These are phyloP conservation scores for Plumapathes pennacea DNA, from an alignment of 92 coral and sea anemone species.

Conservation along the genomic window DNA sequence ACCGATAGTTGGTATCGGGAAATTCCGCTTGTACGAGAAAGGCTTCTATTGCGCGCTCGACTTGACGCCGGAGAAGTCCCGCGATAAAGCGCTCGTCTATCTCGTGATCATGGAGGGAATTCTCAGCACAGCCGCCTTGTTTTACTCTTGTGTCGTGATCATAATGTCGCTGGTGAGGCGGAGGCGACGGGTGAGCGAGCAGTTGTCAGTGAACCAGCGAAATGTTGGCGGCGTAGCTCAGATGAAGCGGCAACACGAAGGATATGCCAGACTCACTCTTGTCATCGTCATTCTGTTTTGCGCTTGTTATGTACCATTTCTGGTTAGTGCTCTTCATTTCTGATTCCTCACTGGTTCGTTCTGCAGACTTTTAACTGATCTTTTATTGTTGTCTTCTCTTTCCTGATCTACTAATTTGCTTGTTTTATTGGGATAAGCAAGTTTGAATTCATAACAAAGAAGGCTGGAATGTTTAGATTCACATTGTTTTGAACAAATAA, in stretches of 20 bases:
- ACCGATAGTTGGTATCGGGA: slow-evolving; percentile 71
- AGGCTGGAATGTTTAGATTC: no score
- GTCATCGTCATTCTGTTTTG: slow-evolving; percentile 76
- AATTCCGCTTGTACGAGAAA: slow-evolving; percentile 57
- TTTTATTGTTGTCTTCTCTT: no score
- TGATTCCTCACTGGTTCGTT: neutral
- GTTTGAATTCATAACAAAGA: no score
- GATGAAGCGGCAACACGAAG: slow-evolving; percentile 59
- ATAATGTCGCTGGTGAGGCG: slow-evolving; percentile 43
- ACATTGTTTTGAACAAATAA: no score
- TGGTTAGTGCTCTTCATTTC: slow-evolving; percentile 72
- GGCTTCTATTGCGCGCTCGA: slow-evolving; percentile 81
- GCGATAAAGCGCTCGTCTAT: slow-evolving; percentile 58
- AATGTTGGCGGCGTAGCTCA: slow-evolving; percentile 53
- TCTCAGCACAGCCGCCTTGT: slow-evolving; percentile 42
- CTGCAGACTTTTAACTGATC: no score
- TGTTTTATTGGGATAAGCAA: no score
- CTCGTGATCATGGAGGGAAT: slow-evolving; percentile 73
- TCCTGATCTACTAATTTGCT: no score
- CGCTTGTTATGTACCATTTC: slow-evolving; percentile 76
- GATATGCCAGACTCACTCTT: slow-evolving; percentile 72
- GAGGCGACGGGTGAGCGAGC: slow-evolving; percentile 40
- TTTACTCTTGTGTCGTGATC: slow-evolving; percentile 60
- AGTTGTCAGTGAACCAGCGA: slow-evolving; percentile 58
- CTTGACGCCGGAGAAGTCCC: slow-evolving; percentile 40